Evolutionary conservation across 2,797 vertebrate genomes (phyloP).

Genomic region (Crenichthys baileyi): DNA sequence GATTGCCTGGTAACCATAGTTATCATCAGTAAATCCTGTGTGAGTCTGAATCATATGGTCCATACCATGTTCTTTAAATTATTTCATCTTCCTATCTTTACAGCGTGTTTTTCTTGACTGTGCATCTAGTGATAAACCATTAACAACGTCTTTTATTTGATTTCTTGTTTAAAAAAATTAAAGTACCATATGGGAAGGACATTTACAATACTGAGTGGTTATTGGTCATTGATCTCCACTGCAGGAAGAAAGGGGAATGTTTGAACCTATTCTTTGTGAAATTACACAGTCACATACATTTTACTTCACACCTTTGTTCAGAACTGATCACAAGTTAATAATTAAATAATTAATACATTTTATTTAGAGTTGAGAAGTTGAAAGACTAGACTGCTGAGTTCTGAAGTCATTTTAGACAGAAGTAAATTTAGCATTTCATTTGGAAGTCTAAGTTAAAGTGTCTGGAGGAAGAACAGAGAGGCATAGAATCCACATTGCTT

Average conservation of each 20-base stretch:
- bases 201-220: neutral
- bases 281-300: neutral
- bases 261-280: neutral
- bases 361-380: neutral
- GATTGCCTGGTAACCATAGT: conserved; percentile 19
- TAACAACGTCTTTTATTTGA: conserved; percentile 38
- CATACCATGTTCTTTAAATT: conserved; percentile 33
- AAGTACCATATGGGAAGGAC: conserved; percentile 10
- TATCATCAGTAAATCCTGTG: neutral
- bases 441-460: too few species aligned
- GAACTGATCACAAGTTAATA: neutral
- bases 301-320: neutral
- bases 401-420: too few species aligned
- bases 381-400: too few species aligned
- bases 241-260: too few species aligned
- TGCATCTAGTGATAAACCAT: neutral
- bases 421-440: too few species aligned
- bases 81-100: conserved; percentile 9
- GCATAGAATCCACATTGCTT: too few species aligned
- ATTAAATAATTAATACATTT: neutral
- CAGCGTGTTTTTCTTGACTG: conserved; percentile 21
- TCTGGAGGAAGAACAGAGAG: too few species aligned
- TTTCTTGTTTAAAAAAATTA: conserved; percentile 58
- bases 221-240: neutral
- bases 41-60: conserved; percentile 28